Evolutionary conservation across 2,797 vertebrate species (phyloP), one percentile per base, ranked within the genome.

Genomic region (Jordanella pulchra): DNA sequence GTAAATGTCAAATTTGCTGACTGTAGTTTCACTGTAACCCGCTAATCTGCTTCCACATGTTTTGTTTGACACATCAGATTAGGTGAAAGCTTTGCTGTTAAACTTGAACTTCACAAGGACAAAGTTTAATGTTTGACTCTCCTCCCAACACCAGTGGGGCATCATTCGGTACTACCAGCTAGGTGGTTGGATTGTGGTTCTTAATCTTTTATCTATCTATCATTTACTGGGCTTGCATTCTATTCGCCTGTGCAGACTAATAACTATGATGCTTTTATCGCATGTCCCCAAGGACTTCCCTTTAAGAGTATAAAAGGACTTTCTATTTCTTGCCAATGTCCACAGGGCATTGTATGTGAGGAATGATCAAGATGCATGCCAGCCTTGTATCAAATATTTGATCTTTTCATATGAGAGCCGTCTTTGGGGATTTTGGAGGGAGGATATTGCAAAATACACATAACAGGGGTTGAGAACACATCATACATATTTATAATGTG

Each of bases 361-460:
- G 85, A 39, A 65, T 72, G 82, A 87, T 85, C 60, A 14, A 0
- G 69, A 45, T 56, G 66, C 73, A 80, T 74, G 64, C 86, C 85
- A 80, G 69, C 87, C 77, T 61, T 67, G 86, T 85, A 89, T 92
- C 81, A 86, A 83, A 86, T 81, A 77, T 89, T 77, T 85, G 70
- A 89, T 81, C 77, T 86, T 89, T 87, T 71, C 77, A 86, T 82
- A 86, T 71, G 44, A 79, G 61, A 76, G 67, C 75, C 78, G 65
- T 88, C 89, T 86, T 82, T 76, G 25, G 79, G 79, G 86, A 78
- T 75, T 86, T 85, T 81, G 76, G 70, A 67, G 64, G 70, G 68
- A 87, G 81, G 83, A 92, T 90, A 90, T 83, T 89, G 83, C 76
- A 30, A 55, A 79, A 70, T 71, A 51, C 72, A 80, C 81, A 83